Percentiles rank a stretch among this genome's conserved stretches.
Conservation (phyloP, 1,140 invertebrate species). For the Potamilus streckersoni region DNA sequence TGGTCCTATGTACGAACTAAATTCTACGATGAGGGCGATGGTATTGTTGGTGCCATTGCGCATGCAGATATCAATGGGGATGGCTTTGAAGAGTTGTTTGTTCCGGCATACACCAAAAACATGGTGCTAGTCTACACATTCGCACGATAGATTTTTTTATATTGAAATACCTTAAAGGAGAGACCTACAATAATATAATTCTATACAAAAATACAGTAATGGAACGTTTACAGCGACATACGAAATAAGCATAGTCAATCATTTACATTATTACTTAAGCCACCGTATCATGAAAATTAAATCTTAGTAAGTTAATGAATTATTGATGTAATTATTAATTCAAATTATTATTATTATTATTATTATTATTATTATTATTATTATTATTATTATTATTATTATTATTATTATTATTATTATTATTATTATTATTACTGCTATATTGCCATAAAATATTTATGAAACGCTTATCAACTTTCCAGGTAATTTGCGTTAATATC, state of each 20-base stretch:
- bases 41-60: conserved; percentile 52
- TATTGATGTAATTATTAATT: neutral
- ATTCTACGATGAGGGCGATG: conserved; percentile 18
- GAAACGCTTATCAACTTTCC: too few relatives aligned
- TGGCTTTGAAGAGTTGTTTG: conserved; percentile 62
- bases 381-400: too few relatives aligned
- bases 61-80: conserved; percentile 63
- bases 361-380: conserved; percentile 13
- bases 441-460: too few relatives aligned
- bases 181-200: neutral
- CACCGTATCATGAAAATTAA: neutral
- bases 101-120: conserved; percentile 57
- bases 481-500: too few relatives aligned
- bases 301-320: neutral
- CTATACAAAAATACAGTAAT: neutral
- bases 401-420: too few relatives aligned
- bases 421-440: too few relatives aligned
- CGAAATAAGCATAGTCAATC: neutral
- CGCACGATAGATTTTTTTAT: neutral
- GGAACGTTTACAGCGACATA: neutral
- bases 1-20: conserved; percentile 59
- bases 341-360: conserved; percentile 6
- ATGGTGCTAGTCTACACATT: conserved; percentile 34
- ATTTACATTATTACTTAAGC: neutral
- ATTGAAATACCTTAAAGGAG: neutral